A percentile compares a stretch with the other conserved stretches of the same genome.
Conservation (phyloP, 1,140 invertebrate species). For the Zaprionus ornatus region DNA sequence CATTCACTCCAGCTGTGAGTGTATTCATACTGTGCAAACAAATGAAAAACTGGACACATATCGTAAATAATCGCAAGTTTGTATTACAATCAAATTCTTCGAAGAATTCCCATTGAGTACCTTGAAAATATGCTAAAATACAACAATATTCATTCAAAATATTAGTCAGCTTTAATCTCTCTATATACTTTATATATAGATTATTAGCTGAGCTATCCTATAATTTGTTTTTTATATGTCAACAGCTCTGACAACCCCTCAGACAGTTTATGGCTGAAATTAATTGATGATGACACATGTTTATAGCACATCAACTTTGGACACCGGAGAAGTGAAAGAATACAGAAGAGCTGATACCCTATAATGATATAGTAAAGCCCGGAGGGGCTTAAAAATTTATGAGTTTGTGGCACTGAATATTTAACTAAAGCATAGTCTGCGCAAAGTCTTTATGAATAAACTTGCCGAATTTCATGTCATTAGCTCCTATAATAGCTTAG, state of each 20-base stretch:
- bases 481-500: neutral
- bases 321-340: neutral
- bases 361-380: neutral
- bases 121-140: neutral
- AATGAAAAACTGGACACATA: slow-evolving; percentile 1
- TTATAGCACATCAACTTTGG: slow-evolving; percentile 21
- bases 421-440: neutral
- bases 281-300: slow-evolving; percentile 73
- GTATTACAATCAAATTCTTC: neutral
- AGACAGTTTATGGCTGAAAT: slow-evolving; percentile 46
- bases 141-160: neutral
- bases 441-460: neutral
- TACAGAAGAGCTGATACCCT: neutral
- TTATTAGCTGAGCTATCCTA: slow-evolving; percentile 29
- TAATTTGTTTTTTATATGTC: slow-evolving; percentile 28
- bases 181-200: slow-evolving; percentile 19
- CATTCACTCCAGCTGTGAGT: neutral
- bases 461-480: neutral
- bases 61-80: neutral
- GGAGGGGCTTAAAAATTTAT: too few relatives aligned
- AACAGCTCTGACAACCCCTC: slow-evolving; percentile 30
- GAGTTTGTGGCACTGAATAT: neutral
- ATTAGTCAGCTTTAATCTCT: slow-evolving; percentile 35
- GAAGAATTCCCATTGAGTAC: neutral
- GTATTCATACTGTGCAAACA: slow-evolving; percentile 1